Evolutionary conservation across 1,140 invertebrate species (phyloP).

Genomic region (Drosophila dunni): DNA sequence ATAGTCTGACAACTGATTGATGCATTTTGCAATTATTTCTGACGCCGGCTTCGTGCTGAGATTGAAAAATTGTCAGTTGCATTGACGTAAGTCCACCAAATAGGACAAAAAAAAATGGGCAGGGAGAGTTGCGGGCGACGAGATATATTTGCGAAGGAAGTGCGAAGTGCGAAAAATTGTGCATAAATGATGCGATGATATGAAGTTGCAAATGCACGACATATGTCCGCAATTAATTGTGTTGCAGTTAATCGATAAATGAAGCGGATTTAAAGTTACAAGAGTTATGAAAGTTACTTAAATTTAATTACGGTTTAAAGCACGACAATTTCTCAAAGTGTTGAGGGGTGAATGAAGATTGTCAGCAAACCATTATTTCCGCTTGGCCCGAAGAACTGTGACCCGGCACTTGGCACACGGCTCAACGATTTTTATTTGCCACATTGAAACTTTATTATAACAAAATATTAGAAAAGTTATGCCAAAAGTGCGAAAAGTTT

Average conservation of each 20-base stretch:
- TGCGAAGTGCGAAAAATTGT: conserved; percentile 40
- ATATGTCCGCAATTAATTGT: conserved; percentile 17
- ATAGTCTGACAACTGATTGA: conserved; percentile 75
- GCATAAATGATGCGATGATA: conserved; percentile 59
- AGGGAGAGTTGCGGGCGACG: conserved; percentile 10
- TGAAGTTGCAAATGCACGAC: conserved; percentile 13
- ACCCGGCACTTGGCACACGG: conserved; percentile 43
- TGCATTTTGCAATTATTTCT: conserved; percentile 82
- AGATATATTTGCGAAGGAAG: conserved; percentile 22
- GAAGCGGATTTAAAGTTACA: conserved; percentile 22
- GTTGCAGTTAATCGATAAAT: conserved; percentile 36
- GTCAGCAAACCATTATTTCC: conserved; percentile 46
- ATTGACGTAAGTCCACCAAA: conserved; percentile 48
- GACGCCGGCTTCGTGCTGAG: conserved; percentile 64
- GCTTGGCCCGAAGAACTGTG: conserved; percentile 23
- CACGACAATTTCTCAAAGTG: conserved; percentile 4
- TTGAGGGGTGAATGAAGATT: conserved; percentile 8
- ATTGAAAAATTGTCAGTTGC: conserved; percentile 81
- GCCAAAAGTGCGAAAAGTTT: conserved; percentile 64
- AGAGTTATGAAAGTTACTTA: conserved; percentile 14
- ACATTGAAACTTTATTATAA: conserved; percentile 78
- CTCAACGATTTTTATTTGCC: conserved; percentile 75
- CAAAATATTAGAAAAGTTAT: conserved; percentile 80
- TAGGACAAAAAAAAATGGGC: conserved; percentile 17
- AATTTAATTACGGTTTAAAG: conserved; percentile 24